These are phyloP conservation scores for Cephus pygmeus DNA, from an alignment of 2,888 invertebrate genomes.

Conservation along the genomic window DNA sequence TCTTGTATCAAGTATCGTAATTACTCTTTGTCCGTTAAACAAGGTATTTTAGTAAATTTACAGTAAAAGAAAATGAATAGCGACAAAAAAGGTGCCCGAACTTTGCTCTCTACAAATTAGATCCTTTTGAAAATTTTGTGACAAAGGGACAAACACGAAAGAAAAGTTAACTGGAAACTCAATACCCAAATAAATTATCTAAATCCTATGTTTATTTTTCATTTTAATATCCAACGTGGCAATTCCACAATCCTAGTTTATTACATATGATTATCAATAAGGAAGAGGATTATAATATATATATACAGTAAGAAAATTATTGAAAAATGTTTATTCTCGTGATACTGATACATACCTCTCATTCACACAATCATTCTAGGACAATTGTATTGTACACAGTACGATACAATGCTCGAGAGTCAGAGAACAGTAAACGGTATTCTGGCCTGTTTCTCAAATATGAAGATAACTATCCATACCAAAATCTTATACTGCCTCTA, in stretches of 20 bases:
- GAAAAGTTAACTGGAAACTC: constrained; percentile 34
- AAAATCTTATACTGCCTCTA: not conserved
- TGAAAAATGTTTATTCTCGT: constrained; percentile 62
- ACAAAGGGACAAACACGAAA: not conserved
- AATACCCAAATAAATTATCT: constrained; percentile 37
- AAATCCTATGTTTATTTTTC: constrained; percentile 12
- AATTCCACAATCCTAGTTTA: constrained; percentile 17
- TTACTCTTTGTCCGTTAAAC: not conserved
- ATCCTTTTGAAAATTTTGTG: not conserved
- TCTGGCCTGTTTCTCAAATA: not conserved
- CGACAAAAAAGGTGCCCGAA: not conserved
- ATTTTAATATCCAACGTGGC: constrained; percentile 8
- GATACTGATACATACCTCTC: constrained; percentile 51
- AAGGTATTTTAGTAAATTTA: not conserved
- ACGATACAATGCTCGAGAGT: constrained; percentile 43
- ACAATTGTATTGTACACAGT: constrained; percentile 55
- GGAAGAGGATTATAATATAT: not conserved
- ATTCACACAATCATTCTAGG: constrained; percentile 41
- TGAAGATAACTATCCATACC: not conserved
- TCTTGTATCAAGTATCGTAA: not conserved
- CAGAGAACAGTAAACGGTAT: not conserved
- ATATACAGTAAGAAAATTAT: constrained; percentile 8
- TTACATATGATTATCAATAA: constrained; percentile 10
- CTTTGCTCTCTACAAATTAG: not conserved
- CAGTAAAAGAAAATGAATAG: not conserved